phyloP scores from a whole-genome alignment of 1,140 invertebrate genomes.

The Oscheius sp. region DNA sequence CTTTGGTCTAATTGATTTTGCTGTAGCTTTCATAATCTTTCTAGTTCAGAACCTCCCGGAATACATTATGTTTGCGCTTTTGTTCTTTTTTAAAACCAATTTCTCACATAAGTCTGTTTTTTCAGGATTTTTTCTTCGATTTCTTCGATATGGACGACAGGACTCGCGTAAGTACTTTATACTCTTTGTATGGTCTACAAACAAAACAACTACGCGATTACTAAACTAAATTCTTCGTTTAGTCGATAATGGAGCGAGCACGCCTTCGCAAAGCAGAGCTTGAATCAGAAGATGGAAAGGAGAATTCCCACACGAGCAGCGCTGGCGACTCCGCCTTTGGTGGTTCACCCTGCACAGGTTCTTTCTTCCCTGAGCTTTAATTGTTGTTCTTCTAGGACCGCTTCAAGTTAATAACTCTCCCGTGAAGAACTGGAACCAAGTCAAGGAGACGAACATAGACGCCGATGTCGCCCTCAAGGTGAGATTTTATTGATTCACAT shows the following conservation, averaged over 20 bases:
- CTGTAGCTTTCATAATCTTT: too few species aligned
- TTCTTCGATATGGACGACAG: neutral
- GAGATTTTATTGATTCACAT: neutral
- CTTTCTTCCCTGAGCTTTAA: too few species aligned
- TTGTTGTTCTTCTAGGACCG: too few species aligned
- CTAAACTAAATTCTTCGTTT: neutral
- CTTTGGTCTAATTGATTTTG: too few species aligned
- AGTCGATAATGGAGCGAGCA: slow-evolving; percentile 1
- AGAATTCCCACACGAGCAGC: too few species aligned
- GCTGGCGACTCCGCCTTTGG: too few species aligned
- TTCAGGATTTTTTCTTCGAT: too few species aligned
- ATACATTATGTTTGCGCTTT: too few species aligned
- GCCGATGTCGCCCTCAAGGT: neutral
- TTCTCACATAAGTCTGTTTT: too few species aligned
- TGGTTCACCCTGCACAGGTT: too few species aligned
- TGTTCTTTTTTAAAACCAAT: too few species aligned
- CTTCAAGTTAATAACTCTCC: neutral
- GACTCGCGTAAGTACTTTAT: neutral
- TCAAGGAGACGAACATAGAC: neutral
- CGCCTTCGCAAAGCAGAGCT: neutral
- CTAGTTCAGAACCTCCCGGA: too few species aligned
- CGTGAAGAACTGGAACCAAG: neutral
- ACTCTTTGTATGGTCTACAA: neutral
- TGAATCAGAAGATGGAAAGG: neutral
- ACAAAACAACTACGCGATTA: neutral